These are phyloP conservation scores for Callocephalon fimbriatum DNA, from an alignment of 2,113 vertebrate species.

Conservation along the genomic window DNA sequence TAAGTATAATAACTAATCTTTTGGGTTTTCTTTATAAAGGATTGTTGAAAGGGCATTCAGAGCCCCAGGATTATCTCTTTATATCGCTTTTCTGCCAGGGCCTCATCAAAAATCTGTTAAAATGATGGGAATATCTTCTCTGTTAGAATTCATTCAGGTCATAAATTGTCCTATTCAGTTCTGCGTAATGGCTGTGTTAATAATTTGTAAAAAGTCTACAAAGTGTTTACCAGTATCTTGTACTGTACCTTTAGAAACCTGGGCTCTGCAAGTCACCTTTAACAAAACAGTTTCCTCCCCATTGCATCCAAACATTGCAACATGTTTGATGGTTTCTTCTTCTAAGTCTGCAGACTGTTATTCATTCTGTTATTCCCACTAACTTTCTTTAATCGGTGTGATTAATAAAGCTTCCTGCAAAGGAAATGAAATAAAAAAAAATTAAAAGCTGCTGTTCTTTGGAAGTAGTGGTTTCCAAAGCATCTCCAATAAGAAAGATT, in stretches of 20 bases:
- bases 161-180: neutral
- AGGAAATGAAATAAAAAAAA: neutral
- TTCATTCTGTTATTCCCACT: neutral
- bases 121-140: neutral
- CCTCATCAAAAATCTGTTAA: neutral
- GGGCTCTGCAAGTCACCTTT: neutral
- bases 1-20: neutral
- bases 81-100: neutral
- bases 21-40: neutral
- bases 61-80: neutral
- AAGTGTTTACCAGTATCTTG: neutral
- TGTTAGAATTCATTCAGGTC: neutral
- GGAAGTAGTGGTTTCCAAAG: neutral
- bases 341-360: neutral
- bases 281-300: neutral
- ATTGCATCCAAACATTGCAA: neutral
- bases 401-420: neutral
- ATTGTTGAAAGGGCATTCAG: neutral
- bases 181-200: neutral
- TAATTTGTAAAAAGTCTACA: neutral
- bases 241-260: neutral
- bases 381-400: neutral
- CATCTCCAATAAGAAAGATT: neutral
- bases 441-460: neutral
- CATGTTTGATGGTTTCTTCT: neutral